Evolutionary conservation across 2,888 invertebrate species (phyloP).

Genomic region (Pachycephus smyrnensis): DNA sequence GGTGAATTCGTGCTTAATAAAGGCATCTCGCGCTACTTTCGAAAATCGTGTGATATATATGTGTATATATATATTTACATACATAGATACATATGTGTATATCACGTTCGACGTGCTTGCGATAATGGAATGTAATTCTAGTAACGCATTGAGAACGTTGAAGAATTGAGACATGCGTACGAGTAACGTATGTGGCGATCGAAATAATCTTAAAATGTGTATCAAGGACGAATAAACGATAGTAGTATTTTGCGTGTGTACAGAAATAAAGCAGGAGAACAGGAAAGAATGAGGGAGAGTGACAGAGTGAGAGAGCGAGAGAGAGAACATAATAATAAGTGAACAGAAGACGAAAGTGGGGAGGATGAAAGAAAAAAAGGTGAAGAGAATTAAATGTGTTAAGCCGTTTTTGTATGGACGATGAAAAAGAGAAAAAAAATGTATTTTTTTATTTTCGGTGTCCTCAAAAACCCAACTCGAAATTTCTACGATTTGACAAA

Average conservation of each 20-base stretch:
- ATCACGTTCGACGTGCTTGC: not conserved
- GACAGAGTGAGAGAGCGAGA: constrained; percentile 25
- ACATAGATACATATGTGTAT: not conserved
- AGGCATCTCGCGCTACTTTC: not conserved
- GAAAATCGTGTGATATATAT: not conserved
- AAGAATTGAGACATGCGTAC: not conserved
- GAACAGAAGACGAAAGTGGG: constrained; percentile 11
- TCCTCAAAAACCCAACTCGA: constrained; percentile 18
- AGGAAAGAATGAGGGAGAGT: constrained; percentile 30
- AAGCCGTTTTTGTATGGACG: constrained; percentile 55
- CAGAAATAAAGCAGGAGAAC: constrained; percentile 26
- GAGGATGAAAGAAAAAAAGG: constrained; percentile 15
- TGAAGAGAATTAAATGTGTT: constrained; percentile 40
- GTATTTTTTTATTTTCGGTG: constrained; percentile 58
- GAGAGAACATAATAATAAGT: constrained; percentile 33
- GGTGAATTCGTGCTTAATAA: not conserved
- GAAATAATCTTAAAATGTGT: not conserved
- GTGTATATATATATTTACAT: constrained; percentile 2
- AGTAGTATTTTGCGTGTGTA: constrained; percentile 42
- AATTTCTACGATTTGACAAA: constrained; percentile 1
- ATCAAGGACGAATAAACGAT: constrained; percentile 26
- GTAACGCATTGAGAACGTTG: not conserved
- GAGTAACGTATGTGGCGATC: not conserved
- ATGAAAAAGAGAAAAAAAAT: constrained; percentile 41
- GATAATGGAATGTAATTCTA: not conserved